These are phyloP conservation scores for Bacillus rossius DNA, from an alignment of 1,140 invertebrate genomes.

Conservation along the genomic window DNA sequence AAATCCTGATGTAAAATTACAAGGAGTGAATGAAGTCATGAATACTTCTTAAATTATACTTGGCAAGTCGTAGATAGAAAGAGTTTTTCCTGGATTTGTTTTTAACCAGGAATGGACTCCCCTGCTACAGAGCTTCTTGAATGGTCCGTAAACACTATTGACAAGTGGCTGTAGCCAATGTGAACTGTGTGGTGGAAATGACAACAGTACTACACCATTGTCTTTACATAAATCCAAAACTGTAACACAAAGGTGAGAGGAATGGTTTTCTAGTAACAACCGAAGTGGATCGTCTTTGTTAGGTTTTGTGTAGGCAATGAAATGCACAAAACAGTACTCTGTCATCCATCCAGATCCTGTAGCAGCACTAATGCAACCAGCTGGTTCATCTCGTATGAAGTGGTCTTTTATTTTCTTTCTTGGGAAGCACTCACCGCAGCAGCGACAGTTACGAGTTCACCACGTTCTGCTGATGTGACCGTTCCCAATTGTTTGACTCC, in stretches of 20 bases:
- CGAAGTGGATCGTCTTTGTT: too few species aligned
- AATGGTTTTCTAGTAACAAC: too few species aligned
- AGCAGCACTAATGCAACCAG: conserved; percentile 18
- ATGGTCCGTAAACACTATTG: conserved; percentile 26
- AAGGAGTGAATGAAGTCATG: too few species aligned
- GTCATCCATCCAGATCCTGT: too few species aligned
- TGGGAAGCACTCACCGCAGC: conserved; percentile 27
- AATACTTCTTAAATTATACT: too few species aligned
- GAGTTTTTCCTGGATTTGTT: too few species aligned
- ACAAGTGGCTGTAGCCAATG: conserved; percentile 30
- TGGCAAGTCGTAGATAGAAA: too few species aligned
- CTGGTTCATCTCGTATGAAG: conserved; percentile 41
- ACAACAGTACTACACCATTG: conserved; percentile 26
- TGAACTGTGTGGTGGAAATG: conserved; percentile 33
- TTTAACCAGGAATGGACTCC: conserved; percentile 12
- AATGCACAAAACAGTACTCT: too few species aligned
- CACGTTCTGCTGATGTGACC: conserved; percentile 41
- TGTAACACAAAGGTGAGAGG: too few species aligned
- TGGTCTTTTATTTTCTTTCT: conserved; percentile 36
- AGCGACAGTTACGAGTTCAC: conserved; percentile 16
- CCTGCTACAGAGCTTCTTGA: conserved; percentile 26
- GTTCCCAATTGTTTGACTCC: conserved; percentile 40
- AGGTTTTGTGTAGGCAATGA: too few species aligned
- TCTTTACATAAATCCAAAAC: conserved; percentile 17
- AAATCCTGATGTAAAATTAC: too few species aligned